These are phyloP conservation scores for Halcyon malimbica DNA, from an alignment of 2,113 vertebrate species.

Conservation along the genomic window DNA sequence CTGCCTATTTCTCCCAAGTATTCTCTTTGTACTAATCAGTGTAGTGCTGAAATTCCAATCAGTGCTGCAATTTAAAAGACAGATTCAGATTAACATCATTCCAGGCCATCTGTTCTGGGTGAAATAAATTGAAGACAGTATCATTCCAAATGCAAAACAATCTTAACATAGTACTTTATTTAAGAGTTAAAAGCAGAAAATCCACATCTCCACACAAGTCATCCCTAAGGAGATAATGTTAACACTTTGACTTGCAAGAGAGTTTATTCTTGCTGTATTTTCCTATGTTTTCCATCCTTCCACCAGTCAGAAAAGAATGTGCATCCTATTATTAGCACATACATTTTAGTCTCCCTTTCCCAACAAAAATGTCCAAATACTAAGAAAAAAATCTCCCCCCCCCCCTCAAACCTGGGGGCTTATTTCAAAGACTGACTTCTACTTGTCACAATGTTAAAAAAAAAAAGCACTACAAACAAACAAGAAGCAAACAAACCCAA, in stretches of 20 bases:
- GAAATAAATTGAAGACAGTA: slow-evolving; percentile 32
- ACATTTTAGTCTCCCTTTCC: not conserved
- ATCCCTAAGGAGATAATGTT: not conserved
- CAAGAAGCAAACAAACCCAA: not conserved
- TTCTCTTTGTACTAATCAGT: not conserved
- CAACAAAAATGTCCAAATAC: not conserved
- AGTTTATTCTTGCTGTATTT: not conserved
- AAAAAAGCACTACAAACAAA: not conserved
- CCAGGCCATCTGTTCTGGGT: slow-evolving; percentile 22
- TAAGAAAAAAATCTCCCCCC: not conserved
- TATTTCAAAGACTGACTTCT: not conserved
- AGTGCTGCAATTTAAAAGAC: slow-evolving; percentile 6
- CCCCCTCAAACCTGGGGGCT: not conserved
- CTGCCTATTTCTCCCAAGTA: not conserved
- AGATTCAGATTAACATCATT: slow-evolving; percentile 33
- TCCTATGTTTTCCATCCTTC: not conserved
- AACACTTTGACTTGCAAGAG: not conserved
- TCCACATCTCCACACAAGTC: not conserved
- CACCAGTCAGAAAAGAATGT: not conserved
- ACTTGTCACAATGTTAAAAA: not conserved
- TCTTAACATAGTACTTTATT: slow-evolving; percentile 13
- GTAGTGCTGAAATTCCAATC: slow-evolving; percentile 24
- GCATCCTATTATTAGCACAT: not conserved
- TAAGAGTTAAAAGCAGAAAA: slow-evolving; percentile 48
- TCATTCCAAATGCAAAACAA: slow-evolving; percentile 22